Conservation (phyloP, 37 sponge, comb jelly and placozoan species). For the Agelas oroides region DNA sequence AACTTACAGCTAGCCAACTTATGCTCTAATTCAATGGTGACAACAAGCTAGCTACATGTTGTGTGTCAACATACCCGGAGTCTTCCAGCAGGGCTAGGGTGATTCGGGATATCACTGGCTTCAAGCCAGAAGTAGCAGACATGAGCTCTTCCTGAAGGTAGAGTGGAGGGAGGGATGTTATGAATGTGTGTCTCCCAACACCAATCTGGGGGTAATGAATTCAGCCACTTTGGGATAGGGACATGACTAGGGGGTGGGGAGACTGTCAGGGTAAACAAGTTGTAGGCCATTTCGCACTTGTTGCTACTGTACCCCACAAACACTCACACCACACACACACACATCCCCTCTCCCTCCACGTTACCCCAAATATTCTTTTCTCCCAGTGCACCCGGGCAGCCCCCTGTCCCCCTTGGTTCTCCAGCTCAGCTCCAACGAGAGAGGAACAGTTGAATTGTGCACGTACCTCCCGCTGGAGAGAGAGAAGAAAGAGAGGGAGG, state of each 20-base stretch:
- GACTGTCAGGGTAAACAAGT: too few species aligned
- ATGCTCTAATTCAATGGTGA: too few species aligned
- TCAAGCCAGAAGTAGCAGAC: slow-evolving; percentile 12
- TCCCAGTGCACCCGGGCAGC: slow-evolving; percentile 71
- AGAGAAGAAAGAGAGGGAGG: background rate
- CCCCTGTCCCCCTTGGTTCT: slow-evolving; percentile 48
- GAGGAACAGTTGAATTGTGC: slow-evolving; percentile 63
- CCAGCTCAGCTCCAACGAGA: slow-evolving; percentile 65
- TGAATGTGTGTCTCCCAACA: too few species aligned
- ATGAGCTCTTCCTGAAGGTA: slow-evolving; percentile 61
- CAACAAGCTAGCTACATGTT: too few species aligned
- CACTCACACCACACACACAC: too few species aligned
- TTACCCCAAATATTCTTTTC: slow-evolving; percentile 71
- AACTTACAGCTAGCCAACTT: too few species aligned
- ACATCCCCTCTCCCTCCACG: background rate
- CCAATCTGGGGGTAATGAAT: too few species aligned
- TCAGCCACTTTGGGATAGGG: background rate
- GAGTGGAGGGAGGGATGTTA: too few species aligned
- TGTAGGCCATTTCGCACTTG: too few species aligned
- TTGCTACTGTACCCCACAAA: too few species aligned
- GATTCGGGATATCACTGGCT: slow-evolving; percentile 37
- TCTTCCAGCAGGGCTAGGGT: slow-evolving; percentile 78
- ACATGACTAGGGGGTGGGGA: background rate
- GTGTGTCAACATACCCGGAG: slow-evolving; percentile 70
- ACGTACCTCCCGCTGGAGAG: slow-evolving; percentile 36